Evolutionary conservation across 1,140 invertebrate species (phyloP).

Genomic region (Zophobas morio): DNA sequence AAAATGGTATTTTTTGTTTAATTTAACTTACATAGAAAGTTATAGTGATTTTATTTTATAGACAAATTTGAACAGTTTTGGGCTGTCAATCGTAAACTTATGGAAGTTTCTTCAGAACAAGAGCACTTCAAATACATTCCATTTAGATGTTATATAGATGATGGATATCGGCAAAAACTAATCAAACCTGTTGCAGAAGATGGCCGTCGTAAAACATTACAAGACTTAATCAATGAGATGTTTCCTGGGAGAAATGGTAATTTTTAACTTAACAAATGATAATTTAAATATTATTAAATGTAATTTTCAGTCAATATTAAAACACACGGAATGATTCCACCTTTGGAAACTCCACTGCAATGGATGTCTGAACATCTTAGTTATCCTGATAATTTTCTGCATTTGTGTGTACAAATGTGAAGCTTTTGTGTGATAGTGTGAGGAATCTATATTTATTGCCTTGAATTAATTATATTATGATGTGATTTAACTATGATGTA

Average conservation of each 20-base stretch:
- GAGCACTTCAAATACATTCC: constrained; percentile 95
- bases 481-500: background rate
- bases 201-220: constrained; percentile 81
- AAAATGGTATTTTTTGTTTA: constrained; percentile 81
- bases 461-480: background rate
- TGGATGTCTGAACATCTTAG: constrained; percentile 98
- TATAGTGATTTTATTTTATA: constrained; percentile 61
- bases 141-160: constrained; percentile 88
- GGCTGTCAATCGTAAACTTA: constrained; percentile 95
- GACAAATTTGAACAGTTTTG: constrained; percentile 99
- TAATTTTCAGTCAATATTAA: constrained; percentile 80
- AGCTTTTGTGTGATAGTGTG: constrained; percentile 37
- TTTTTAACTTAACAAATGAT: constrained; percentile 16
- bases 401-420: constrained; percentile 75
- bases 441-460: constrained; percentile 20
- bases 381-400: constrained; percentile 99
- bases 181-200: constrained; percentile 82
- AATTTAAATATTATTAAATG: background rate
- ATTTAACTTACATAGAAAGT: background rate
- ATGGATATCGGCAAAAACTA: constrained; percentile 83
- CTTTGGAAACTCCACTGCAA: constrained; percentile 92
- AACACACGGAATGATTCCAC: constrained; percentile 92
- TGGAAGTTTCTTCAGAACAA: constrained; percentile 84
- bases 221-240: constrained; percentile 80
- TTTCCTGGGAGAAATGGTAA: constrained; percentile 75